phyloP scores from a whole-genome alignment of 2,113 vertebrate species.

The Antigone vipio region DNA sequence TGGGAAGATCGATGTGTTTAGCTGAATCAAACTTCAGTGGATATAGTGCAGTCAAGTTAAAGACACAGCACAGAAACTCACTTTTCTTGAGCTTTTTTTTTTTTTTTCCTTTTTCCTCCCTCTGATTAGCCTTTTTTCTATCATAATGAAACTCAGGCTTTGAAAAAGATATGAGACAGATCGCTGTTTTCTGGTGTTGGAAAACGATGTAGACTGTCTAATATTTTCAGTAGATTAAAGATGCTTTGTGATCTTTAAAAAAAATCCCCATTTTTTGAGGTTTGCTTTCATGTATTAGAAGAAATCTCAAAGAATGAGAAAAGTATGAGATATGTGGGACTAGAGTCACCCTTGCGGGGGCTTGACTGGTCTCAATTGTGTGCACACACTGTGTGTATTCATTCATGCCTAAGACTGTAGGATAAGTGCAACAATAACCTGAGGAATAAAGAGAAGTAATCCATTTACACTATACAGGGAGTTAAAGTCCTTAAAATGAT shows the following conservation, averaged over 20 bases:
- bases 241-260: background rate
- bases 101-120: rapidly evolving
- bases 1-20: background rate
- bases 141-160: background rate
- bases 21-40: background rate
- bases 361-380: background rate
- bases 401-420: background rate
- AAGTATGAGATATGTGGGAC: background rate
- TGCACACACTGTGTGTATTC: background rate
- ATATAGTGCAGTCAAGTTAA: background rate
- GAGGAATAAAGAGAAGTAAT: background rate
- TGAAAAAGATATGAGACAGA: background rate
- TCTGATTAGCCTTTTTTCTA: background rate
- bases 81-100: background rate
- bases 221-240: background rate
- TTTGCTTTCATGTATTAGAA: background rate
- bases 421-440: background rate
- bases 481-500: background rate
- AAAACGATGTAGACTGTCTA: background rate
- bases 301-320: background rate
- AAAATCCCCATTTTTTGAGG: background rate
- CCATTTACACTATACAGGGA: background rate
- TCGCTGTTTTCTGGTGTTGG: background rate
- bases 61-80: background rate
- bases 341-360: background rate